Evolutionary conservation across 1,140 invertebrate genomes (phyloP).

Genomic region (Lepidurus apus): DNA sequence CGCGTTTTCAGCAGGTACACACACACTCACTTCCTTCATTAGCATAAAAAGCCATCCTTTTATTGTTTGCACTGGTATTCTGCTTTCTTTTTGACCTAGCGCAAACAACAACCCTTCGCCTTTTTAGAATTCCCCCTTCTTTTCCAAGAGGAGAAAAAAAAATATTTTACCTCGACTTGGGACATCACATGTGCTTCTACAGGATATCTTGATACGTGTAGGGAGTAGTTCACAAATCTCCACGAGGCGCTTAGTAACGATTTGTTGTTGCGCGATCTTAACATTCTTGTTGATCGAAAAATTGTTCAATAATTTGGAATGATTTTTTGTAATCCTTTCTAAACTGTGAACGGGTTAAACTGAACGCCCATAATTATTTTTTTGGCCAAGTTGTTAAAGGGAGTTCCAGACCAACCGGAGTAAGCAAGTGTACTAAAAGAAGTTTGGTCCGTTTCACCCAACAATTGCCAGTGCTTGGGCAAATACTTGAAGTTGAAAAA

Average conservation of each 20-base stretch:
- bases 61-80: not conserved
- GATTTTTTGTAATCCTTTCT: too few species aligned
- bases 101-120: not conserved
- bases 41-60: not conserved
- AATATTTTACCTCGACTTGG: not conserved
- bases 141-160: not conserved
- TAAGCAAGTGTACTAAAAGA: not conserved
- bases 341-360: not conserved
- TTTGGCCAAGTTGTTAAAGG: not conserved
- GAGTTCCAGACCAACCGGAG: not conserved
- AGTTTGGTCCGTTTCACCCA: not conserved
- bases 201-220: not conserved
- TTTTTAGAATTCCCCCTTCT: not conserved
- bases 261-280: not conserved
- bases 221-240: conserved; percentile 13
- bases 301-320: not conserved
- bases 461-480: not conserved
- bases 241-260: not conserved
- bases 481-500: not conserved
- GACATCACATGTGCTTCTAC: not conserved
- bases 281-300: not conserved
- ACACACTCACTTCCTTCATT: not conserved
- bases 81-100: not conserved
- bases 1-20: not conserved
- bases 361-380: not conserved